Evolutionary conservation across 2,888 invertebrate species (phyloP).

Genomic region (Carpatolechia fugitivella): DNA sequence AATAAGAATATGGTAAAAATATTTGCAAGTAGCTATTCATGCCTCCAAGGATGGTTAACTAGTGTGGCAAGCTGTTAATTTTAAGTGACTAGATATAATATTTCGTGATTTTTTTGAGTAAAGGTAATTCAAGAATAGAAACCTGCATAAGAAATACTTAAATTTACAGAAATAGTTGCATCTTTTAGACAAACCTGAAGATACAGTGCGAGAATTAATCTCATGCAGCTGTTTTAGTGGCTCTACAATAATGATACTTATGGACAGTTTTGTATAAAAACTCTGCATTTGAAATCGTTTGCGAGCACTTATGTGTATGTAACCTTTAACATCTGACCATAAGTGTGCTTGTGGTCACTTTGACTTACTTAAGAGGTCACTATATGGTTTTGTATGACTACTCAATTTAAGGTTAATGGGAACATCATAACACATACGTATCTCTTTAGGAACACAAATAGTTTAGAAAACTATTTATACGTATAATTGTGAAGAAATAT

Average conservation of each 20-base stretch:
- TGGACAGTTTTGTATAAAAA: slow-evolving; percentile 10
- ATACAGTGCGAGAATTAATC: background rate
- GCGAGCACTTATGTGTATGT: background rate
- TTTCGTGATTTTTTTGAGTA: too few relatives aligned
- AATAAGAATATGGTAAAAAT: too few relatives aligned
- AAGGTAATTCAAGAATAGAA: too few relatives aligned
- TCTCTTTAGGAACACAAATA: too few relatives aligned
- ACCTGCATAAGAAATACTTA: too few relatives aligned
- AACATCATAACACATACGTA: background rate
- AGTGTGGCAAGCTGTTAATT: too few relatives aligned
- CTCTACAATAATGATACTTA: slow-evolving; percentile 28
- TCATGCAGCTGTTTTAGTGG: slow-evolving; percentile 23
- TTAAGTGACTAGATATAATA: too few relatives aligned
- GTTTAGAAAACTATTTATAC: background rate
- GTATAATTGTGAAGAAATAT: background rate
- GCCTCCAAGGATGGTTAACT: too few relatives aligned
- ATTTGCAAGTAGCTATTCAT: too few relatives aligned
- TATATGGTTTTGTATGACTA: background rate
- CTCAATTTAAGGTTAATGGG: background rate
- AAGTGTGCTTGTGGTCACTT: background rate
- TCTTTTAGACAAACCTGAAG: too few relatives aligned
- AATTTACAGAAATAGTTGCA: too few relatives aligned
- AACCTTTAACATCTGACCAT: slow-evolving; percentile 7
- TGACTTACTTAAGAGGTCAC: background rate
- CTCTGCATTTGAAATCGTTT: slow-evolving; percentile 3